A percentile compares a stretch with the other conserved stretches of the same genome.
phyloP scores from a whole-genome alignment of 2,888 invertebrate species.

The Acholoe squamosa region DNA sequence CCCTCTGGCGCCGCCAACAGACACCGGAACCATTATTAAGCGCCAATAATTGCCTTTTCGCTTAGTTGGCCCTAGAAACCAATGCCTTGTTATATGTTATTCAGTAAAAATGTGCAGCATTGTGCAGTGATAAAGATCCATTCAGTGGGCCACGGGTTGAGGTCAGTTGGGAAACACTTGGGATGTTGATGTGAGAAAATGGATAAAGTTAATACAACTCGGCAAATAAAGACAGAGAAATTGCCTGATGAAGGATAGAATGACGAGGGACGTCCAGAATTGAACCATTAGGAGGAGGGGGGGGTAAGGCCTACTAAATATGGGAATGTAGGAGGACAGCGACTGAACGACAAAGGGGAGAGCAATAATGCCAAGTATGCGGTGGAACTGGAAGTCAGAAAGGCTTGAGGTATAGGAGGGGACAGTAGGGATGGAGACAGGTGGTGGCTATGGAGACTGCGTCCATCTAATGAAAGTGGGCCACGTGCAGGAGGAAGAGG shows the following conservation, averaged over 20 bases:
- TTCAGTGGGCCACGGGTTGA: background rate
- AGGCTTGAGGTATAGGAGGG: background rate
- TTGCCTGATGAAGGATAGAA: too few species aligned
- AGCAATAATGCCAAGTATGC: background rate
- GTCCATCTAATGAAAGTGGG: constrained; percentile 17
- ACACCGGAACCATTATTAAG: constrained; percentile 60
- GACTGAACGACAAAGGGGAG: background rate
- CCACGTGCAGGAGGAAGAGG: constrained; percentile 4
- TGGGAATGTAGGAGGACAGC: background rate
- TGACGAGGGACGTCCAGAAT: too few species aligned
- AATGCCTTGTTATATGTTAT: constrained; percentile 14
- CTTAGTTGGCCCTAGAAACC: background rate
- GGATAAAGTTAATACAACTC: too few species aligned
- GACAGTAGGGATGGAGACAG: background rate
- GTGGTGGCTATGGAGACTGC: background rate
- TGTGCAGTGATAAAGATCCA: background rate
- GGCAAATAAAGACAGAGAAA: too few species aligned
- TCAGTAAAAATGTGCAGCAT: background rate
- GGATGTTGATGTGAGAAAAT: too few species aligned
- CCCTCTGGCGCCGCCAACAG: constrained; percentile 29
- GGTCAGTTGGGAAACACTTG: background rate
- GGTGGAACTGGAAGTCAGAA: background rate
- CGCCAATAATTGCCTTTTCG: constrained; percentile 15
- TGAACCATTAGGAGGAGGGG: too few species aligned
- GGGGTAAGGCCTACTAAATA: background rate